phyloP scores from a whole-genome alignment of 2,888 invertebrate species.

The Drosophila mulleri region DNA sequence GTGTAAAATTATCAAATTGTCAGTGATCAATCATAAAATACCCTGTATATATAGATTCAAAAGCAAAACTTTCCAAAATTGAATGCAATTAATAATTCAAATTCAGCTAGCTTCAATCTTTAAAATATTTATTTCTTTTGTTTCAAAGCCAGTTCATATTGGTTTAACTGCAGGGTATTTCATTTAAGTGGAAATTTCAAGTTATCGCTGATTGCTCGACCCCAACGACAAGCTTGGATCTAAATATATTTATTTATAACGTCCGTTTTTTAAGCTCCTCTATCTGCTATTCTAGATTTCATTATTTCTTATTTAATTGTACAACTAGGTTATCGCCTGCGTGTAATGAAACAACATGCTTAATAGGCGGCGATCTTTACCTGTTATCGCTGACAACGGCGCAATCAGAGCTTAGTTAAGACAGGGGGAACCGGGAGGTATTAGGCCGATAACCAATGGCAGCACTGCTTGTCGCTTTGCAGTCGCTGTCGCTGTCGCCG shows the following conservation, averaged over 20 bases:
- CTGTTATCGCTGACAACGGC: constrained; percentile 49
- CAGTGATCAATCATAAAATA: constrained; percentile 17
- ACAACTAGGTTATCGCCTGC: constrained; percentile 6
- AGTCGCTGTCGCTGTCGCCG: constrained; percentile 14
- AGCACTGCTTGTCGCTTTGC: not conserved
- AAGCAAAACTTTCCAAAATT: not conserved
- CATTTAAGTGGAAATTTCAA: not conserved
- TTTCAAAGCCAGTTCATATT: not conserved
- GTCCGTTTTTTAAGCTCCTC: constrained; percentile 17
- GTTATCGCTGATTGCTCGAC: constrained; percentile 1
- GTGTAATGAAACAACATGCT: constrained; percentile 19
- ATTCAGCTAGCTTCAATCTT: too few species aligned
- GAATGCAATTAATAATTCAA: not conserved
- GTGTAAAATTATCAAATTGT: not conserved
- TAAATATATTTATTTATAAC: constrained; percentile 28
- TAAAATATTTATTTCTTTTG: not conserved
- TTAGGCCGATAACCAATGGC: constrained; percentile 37
- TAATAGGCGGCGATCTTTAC: constrained; percentile 16
- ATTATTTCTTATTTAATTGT: constrained; percentile 5
- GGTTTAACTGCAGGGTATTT: constrained; percentile 13
- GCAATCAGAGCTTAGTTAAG: constrained; percentile 18
- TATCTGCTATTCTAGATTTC: constrained; percentile 3
- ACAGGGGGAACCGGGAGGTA: not conserved
- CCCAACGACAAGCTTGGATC: constrained; percentile 13
- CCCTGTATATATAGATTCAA: constrained; percentile 7